Percentiles rank a stretch among this genome's conserved stretches.
phyloP scores from a whole-genome alignment of 2,113 vertebrate species.

The Zosterops hypoxanthus region DNA sequence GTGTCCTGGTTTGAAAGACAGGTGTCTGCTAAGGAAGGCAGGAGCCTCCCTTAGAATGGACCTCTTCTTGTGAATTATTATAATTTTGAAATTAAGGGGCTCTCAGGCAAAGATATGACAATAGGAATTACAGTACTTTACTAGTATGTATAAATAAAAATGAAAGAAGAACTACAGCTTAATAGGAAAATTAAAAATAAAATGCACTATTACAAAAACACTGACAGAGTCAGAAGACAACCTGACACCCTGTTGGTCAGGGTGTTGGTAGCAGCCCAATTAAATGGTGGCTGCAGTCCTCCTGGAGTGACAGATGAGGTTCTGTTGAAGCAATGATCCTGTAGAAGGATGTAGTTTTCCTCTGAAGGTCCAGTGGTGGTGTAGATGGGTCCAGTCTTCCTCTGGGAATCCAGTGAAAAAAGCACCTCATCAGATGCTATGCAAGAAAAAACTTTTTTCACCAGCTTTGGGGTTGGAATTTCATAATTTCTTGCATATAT shows the following conservation, averaged over 20 bases:
- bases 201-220: background rate
- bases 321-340: no score
- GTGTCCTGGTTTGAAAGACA: background rate
- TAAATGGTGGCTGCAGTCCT: background rate
- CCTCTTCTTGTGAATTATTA: background rate
- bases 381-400: background rate
- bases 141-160: background rate
- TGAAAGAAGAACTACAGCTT: background rate
- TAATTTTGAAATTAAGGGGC: background rate
- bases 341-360: no score
- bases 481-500: background rate
- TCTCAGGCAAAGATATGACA: background rate
- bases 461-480: background rate
- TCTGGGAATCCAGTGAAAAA: background rate
- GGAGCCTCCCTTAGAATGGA: background rate
- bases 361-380: no score
- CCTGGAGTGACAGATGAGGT: no score
- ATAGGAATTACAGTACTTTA: background rate
- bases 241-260: background rate
- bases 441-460: background rate
- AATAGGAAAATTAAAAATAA: background rate
- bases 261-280: background rate
- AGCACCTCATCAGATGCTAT: background rate
- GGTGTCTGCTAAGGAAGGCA: background rate
- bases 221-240: background rate